These are phyloP conservation scores for Autographa pulchrina DNA, from an alignment of 2,888 invertebrate genomes.

Conservation along the genomic window DNA sequence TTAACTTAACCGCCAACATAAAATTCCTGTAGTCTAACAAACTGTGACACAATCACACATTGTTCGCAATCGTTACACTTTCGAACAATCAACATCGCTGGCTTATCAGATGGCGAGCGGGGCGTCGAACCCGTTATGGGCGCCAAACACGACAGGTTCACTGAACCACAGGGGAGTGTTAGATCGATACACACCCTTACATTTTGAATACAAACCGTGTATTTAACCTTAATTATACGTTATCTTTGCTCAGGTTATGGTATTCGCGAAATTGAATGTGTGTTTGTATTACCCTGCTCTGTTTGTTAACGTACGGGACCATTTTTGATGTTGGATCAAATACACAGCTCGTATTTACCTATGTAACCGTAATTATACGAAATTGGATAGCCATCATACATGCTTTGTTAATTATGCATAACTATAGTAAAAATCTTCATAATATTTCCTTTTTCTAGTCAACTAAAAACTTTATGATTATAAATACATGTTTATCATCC, in stretches of 20 bases:
- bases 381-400: too few relatives aligned
- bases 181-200: slow-evolving; percentile 52
- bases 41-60: slow-evolving; percentile 32
- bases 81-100: slow-evolving; percentile 44
- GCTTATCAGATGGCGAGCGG: slow-evolving; percentile 52
- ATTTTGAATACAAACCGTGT: slow-evolving; percentile 21
- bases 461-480: too few relatives aligned
- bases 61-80: slow-evolving; percentile 29
- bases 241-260: slow-evolving; percentile 21
- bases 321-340: neutral
- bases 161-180: slow-evolving; percentile 49
- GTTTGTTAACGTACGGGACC: neutral
- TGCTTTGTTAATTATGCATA: too few relatives aligned
- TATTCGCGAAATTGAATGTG: slow-evolving; percentile 3
- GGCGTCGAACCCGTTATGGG: slow-evolving; percentile 52
- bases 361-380: too few relatives aligned
- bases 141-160: slow-evolving; percentile 56
- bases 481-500: too few relatives aligned
- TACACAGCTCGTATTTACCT: neutral
- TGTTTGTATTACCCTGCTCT: neutral
- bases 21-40: slow-evolving; percentile 9
- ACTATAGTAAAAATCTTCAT: too few relatives aligned
- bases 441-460: too few relatives aligned
- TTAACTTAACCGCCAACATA: neutral
- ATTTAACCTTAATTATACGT: slow-evolving; percentile 11